Base-by-base conservation (phyloP, 1,140 invertebrate species). In the Leptinotarsa texana region DNA sequence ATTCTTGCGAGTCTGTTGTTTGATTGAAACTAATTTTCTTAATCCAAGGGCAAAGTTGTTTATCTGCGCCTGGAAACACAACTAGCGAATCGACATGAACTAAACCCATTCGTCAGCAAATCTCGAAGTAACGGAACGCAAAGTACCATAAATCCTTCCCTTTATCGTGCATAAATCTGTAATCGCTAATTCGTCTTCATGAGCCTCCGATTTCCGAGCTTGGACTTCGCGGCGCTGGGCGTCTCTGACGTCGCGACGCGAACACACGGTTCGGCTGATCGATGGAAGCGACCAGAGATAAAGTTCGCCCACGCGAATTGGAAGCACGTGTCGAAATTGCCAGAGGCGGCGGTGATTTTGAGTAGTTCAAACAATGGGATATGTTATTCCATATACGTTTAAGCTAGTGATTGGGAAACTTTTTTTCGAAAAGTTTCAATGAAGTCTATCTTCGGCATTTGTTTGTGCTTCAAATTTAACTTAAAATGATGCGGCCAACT, bases 261-360 rank as follows among this genome's bases (percentile, higher is more conserved):
- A 22, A 21, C 15, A 24, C 21, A 33, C n/a, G 61, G 61, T n/a
- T n/a, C n/a, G 22, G 63, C 21, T 33, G 63, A 66, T 66, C 63
- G 63, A 66, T 66, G 63, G 8, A 33, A n/a, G 63, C 63, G 27
- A 66, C 11, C 15, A 24, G 63, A 66, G 63, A 66, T 66, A 66
- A 66, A 66, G 24, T 22, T 24, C 63, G 22, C 63, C 63, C 11
- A 66, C 63, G 22, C 63, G 63, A 24, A 22, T 24, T 66, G n/a
- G 8, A 66, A n/a, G 63, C 63, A 66, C 63, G 27, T 33, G 63
- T 17, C 51, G 51, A 17, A 2, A 57, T n/a, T 57, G 51, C 51
- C 51, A 57, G 51, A 18, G 51, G 51, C 51, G 51, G 51, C 15
- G 51, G 17, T n/a, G 51, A 42, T 42, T 42, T 3, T 42, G 33